These are phyloP conservation scores for Heterodera carotae DNA, from an alignment of 1,140 invertebrate species.

Conservation along the genomic window DNA sequence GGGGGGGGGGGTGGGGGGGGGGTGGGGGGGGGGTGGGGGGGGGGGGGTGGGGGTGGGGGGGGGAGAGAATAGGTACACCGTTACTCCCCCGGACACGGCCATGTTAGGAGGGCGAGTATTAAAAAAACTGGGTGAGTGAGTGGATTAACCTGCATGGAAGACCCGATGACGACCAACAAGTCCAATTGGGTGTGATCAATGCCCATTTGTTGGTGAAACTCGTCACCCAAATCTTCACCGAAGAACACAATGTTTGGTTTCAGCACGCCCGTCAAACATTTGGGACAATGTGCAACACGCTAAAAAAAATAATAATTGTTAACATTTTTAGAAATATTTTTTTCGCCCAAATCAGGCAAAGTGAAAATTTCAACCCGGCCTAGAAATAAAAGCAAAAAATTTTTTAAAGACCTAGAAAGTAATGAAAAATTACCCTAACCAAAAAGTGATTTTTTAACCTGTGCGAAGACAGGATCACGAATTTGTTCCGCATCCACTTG, in stretches of 20 bases:
- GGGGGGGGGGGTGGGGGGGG: too few species aligned
- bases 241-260: constrained; percentile 95
- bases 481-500: constrained; percentile 48
- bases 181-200: constrained; percentile 39
- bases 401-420: too few species aligned
- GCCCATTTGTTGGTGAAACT: constrained; percentile 49
- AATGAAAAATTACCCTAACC: too few species aligned
- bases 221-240: constrained; percentile 79
- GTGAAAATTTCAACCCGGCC: not conserved
- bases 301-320: not conserved
- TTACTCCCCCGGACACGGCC: too few species aligned
- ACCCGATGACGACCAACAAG: constrained; percentile 50
- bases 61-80: too few species aligned
- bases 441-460: constrained; percentile 38
- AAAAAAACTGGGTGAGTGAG: too few species aligned
- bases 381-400: too few species aligned
- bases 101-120: too few species aligned
- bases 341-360: too few species aligned
- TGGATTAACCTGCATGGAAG: constrained; percentile 36
- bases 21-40: too few species aligned
- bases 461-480: constrained; percentile 36
- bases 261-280: constrained; percentile 76
- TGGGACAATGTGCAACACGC: constrained; percentile 77
- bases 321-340: not conserved
- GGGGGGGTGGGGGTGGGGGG: too few species aligned